Evolutionary conservation across 2,113 vertebrate genomes (phyloP), one percentile per base, ranked within the genome.

Genomic region (Connochaetes taurinus): DNA sequence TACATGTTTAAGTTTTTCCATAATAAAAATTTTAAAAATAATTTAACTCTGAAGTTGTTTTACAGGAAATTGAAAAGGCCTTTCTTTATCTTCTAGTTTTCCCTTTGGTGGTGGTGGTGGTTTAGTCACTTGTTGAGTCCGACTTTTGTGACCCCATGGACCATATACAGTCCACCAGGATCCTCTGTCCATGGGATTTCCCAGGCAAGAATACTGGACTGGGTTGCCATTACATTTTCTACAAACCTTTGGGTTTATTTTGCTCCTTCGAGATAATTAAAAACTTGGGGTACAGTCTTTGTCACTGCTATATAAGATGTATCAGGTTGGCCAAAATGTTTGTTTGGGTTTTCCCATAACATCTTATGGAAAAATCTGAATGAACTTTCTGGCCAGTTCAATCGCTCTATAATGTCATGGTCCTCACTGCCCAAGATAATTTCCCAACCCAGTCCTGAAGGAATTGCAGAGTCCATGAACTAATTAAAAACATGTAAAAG

Each of bases 401-500:
- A 21, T 11, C 23, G 9, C 47, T 71, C 67, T 83, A 14, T 55
- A 45, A 91, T 31, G 33, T 29, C 9, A 0, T 10, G 6, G 10
- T 55, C 58, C 6, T 86, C 9, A 7, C 1, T 31, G 27, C 23
- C 19, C 45, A 71, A 36, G 33, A 57, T 93, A 29, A 87, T n/a
- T 94, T 88, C 7, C 33, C 53, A 90, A 14, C n/a, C 33, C 78
- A 62, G 52, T 71, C 36, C 76, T 74, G 3, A 91, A 95, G 47
- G 21, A 94, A 71, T 7, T 53, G 47, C 16, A 31, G 71, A 43
- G 71, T 93, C 58, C 43, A 36, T 71, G 47, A 84, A 93, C n/a
- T 31, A 87, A 84, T 83, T 93, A 85, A 94, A 98, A 97, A 8
- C 47, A 89, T 74, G 76, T 91, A 71, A 82, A 96, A 86, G 33